Evolutionary conservation across 1,140 invertebrate species (phyloP).

Genomic region (Drosophila tristis): DNA sequence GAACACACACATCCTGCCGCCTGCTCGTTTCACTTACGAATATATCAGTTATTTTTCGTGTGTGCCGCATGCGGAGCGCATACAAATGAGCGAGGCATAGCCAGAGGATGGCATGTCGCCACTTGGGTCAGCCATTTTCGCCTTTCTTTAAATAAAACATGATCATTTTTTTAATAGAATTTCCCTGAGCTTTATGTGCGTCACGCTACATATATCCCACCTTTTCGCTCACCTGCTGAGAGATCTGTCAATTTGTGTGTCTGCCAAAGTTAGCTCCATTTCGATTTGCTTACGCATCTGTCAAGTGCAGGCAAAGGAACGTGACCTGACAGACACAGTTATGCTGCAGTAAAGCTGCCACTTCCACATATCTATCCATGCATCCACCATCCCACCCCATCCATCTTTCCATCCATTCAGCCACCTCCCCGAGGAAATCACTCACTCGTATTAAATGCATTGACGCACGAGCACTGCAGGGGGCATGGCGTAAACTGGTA

Average conservation of each 20-base stretch:
- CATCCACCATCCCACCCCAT: too few species aligned
- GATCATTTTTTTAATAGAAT: constrained; percentile 71
- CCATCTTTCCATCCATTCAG: constrained; percentile 12
- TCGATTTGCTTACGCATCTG: constrained; percentile 35
- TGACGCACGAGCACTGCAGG: constrained; percentile 21
- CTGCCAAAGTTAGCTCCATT: constrained; percentile 46
- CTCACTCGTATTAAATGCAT: constrained; percentile 46
- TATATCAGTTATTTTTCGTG: constrained; percentile 70
- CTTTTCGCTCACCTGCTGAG: constrained; percentile 8
- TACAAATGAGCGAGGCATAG: constrained; percentile 62
- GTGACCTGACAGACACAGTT: constrained; percentile 34
- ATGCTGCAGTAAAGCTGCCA: constrained; percentile 8
- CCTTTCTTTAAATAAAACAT: constrained; percentile 73
- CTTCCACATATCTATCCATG: too few species aligned
- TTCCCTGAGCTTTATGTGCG: constrained; percentile 36
- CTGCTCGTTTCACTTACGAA: constrained; percentile 47
- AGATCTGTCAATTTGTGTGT: constrained; percentile 50
- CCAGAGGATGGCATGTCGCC: neutral
- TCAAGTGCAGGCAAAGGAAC: constrained; percentile 40
- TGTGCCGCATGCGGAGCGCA: constrained; percentile 56
- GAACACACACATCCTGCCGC: constrained; percentile 12
- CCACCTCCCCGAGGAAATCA: constrained; percentile 59
- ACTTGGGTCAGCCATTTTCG: constrained; percentile 41
- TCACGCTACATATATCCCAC: neutral
- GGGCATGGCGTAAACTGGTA: neutral